A percentile compares a stretch with the other conserved stretches of the same genome.
These are phyloP conservation scores for Thinocorus orbignyianus DNA, from an alignment of 2,113 vertebrate species.

Conservation along the genomic window DNA sequence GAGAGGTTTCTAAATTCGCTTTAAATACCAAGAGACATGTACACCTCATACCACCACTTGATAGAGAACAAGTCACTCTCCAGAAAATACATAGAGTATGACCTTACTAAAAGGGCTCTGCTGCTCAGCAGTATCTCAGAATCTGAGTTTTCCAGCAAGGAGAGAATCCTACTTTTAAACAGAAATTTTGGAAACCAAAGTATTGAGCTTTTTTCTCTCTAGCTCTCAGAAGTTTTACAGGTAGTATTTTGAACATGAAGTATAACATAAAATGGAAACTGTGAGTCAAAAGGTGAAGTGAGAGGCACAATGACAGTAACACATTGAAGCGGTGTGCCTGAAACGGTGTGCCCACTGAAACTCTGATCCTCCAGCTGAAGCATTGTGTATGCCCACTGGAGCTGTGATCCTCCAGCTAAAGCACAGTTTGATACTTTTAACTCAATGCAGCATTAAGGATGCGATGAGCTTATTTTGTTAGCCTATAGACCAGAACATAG, in stretches of 20 bases:
- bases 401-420: no score
- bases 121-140: not conserved
- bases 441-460: no score
- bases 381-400: no score
- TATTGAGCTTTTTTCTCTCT: not conserved
- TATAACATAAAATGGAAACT: not conserved
- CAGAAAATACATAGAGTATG: not conserved
- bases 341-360: no score
- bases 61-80: not conserved
- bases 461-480: no score
- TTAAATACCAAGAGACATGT: not conserved
- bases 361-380: no score
- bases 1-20: not conserved
- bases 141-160: not conserved
- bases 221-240: not conserved
- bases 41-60: not conserved
- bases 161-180: not conserved
- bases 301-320: not conserved
- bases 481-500: no score
- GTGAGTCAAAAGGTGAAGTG: fast-evolving
- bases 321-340: no score
- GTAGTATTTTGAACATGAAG: not conserved
- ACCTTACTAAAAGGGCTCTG: not conserved
- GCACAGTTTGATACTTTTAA: no score
- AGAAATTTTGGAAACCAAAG: not conserved